phyloP scores from a whole-genome alignment of 35 echinoderm and acorn worm genomes.

The Eucidaris tribuloides region DNA sequence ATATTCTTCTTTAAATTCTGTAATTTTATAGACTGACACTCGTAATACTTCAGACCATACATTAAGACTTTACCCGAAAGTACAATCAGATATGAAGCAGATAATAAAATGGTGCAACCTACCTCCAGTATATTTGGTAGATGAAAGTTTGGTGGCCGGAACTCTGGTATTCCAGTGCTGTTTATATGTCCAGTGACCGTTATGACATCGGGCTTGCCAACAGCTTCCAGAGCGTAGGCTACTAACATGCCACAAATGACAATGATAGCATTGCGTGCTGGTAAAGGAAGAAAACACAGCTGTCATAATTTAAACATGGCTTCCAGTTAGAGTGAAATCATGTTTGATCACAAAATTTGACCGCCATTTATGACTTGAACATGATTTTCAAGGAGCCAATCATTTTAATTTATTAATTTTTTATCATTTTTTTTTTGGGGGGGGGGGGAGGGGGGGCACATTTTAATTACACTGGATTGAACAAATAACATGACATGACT shows the following conservation, averaged over 20 bases:
- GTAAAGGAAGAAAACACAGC: conserved; percentile 9
- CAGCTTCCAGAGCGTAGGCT: conserved; percentile 40
- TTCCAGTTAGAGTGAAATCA: too few species aligned
- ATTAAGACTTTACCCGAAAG: too few species aligned
- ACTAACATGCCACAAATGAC: conserved; percentile 31
- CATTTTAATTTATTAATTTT: too few species aligned
- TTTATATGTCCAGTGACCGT: conserved; percentile 46
- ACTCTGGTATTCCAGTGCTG: conserved; percentile 31
- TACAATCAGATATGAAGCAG: neutral
- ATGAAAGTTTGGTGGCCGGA: conserved; percentile 58
- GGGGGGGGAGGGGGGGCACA: too few species aligned
- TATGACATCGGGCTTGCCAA: conserved; percentile 28
- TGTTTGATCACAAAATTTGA: too few species aligned
- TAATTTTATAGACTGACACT: neutral
- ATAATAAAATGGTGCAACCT: neutral
- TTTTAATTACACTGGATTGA: too few species aligned
- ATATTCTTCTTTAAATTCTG: neutral
- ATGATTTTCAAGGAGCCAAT: too few species aligned
- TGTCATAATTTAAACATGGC: too few species aligned
- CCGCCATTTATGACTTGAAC: too few species aligned
- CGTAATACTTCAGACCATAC: neutral
- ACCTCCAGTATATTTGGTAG: conserved; percentile 35
- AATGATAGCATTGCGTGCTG: conserved; percentile 81
- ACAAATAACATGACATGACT: too few species aligned
- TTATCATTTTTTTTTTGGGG: too few species aligned